These are phyloP conservation scores for Porites rus DNA, from an alignment of 92 coral and sea anemone species.

Conservation along the genomic window DNA sequence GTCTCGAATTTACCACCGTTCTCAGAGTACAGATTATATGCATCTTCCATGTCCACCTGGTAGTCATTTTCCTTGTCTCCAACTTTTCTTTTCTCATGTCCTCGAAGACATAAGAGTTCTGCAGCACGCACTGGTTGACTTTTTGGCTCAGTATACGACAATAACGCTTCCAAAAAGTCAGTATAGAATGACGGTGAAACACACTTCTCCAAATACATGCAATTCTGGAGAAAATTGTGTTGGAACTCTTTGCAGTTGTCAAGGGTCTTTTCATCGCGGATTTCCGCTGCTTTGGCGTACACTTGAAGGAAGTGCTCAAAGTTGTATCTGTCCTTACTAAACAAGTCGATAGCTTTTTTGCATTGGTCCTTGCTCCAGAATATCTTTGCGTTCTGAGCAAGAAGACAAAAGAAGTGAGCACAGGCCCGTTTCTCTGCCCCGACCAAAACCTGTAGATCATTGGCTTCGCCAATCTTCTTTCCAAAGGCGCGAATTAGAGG, in stretches of 20 bases:
- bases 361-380: constrained; percentile 49
- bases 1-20: no score
- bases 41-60: no score
- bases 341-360: constrained; percentile 24
- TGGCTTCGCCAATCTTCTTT: not conserved
- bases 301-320: constrained; percentile 31
- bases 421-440: constrained; percentile 10
- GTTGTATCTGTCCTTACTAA: constrained; percentile 35
- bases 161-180: not conserved
- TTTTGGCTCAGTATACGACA: not conserved
- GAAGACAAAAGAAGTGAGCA: constrained; percentile 24
- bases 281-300: not conserved
- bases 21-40: no score
- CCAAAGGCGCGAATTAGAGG: constrained; percentile 27
- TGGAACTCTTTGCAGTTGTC: not conserved
- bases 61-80: no score
- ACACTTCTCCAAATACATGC: constrained; percentile 43
- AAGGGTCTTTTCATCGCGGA: not conserved
- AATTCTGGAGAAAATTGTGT: not conserved
- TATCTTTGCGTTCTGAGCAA: not conserved
- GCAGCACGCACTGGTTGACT: constrained; percentile 5
- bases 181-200: constrained; percentile 21
- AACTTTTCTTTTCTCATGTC: constrained; percentile 20
- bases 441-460: not conserved
- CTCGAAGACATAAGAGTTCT: constrained; percentile 28